Percentiles rank a stretch among this genome's conserved stretches.
Conservation (phyloP, 1,140 invertebrate species). For the Choristoneura fumiferana region DNA sequence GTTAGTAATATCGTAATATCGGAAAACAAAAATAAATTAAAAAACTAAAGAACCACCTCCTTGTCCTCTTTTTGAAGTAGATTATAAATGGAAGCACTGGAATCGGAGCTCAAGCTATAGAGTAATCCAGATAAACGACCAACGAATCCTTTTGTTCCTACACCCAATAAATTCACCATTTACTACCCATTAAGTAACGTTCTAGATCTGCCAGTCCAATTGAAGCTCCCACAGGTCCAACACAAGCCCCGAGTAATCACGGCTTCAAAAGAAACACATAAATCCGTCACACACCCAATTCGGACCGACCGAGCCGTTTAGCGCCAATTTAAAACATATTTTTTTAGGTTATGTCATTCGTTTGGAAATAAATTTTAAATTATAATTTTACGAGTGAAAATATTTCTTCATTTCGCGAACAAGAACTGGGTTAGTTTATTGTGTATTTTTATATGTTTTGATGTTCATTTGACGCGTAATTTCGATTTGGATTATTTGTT, state of each 20-base stretch:
- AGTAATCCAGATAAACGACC: not conserved
- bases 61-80: too few relatives aligned
- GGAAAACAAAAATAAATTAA: too few relatives aligned
- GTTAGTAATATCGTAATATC: too few relatives aligned
- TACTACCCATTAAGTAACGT: slow-evolving; percentile 10
- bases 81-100: too few relatives aligned
- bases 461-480: not conserved
- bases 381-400: slow-evolving; percentile 2
- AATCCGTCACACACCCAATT: not conserved
- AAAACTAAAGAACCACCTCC: too few relatives aligned
- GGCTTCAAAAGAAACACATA: slow-evolving; percentile 10
- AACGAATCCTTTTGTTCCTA: not conserved
- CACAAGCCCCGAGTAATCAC: not conserved
- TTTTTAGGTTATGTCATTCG: slow-evolving; percentile 13
- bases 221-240: not conserved
- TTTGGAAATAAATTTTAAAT: not conserved
- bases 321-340: slow-evolving; percentile 6
- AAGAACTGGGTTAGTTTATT: not conserved
- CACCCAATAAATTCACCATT: not conserved
- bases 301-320: slow-evolving; percentile 1
- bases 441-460: not conserved
- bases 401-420: not conserved
- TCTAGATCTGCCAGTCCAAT: not conserved
- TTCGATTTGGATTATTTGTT: slow-evolving; percentile 4
- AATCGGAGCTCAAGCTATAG: too few relatives aligned